Base-by-base conservation (phyloP, 2,888 invertebrate species). In the Lumbricus terrestris region DNA sequence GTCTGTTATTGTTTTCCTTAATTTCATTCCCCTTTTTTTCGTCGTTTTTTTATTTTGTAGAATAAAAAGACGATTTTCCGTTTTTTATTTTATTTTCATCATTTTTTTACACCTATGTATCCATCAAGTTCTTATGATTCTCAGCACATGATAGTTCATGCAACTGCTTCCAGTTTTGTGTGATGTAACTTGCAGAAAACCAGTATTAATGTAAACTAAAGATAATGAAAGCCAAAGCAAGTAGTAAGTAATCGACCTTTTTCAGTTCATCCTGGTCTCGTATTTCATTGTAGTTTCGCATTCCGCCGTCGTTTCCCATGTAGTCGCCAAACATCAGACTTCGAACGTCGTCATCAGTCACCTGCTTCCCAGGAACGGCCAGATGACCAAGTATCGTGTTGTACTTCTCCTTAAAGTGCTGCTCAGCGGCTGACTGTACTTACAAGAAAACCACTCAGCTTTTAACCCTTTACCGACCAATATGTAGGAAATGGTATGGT, bases 281-380 rank as follows among this genome's bases (percentile, higher is more conserved):
- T 88, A 95, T 94, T 91, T 95, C 95, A 93, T 94, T 93, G 90
- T 95, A 95, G 34, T 93, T 90, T 90, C 93, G 93, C 69, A 93
- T 93, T 37, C 94, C 93, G 33, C 94, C 93, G 33, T 93, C 94
- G 90, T 93, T 93, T 16, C 92, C 93, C 91, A 94, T 92, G 92
- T 93, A 94, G 92, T 95, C 94, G 2, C 95, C 95, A 93, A 94
- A 95, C 93, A 94, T 93, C n/a, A 95, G 93, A 92, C 93, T 93
- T 18, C 94, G 92, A 37, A 95, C 92, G 90, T 95, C 93, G 88
- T 94, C 94, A 90, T 94, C 94, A 3, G 91, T 91, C n/a, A 94
- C 93, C 82, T 93, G 92, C 82, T 94, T 93, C 54, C 94, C 94
- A 11, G 93, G 93, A 34, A 92, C 92, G 16, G 93, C 93, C 88